Evolutionary conservation across 2,888 invertebrate species (phyloP), one percentile per base, ranked within the genome.

Genomic region (Incurvaria masculella): DNA sequence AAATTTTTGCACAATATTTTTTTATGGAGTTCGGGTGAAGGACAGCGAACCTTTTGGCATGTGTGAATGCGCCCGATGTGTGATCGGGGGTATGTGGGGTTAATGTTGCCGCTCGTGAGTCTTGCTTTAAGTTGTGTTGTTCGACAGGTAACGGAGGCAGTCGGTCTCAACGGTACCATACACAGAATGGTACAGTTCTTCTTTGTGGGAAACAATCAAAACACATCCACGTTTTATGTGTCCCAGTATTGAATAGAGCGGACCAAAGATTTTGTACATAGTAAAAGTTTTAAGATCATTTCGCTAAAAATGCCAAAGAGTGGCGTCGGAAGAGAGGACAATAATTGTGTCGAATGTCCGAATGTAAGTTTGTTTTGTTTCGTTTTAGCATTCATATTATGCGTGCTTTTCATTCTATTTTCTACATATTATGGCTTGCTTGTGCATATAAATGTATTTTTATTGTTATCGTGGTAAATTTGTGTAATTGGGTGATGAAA

Each of bases 171-270:
- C 80, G 80, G 81, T 71, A 81, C 80, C 72, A 79, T 81, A 66
- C 79, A 81, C 76, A 78, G 81, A 74, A 75, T 82, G 79, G 81
- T 81, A 67, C 81, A 82, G 62, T 82, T 81, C 79, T 82, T 82
- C 81, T 81, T 82, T 64, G 75, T 81, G 67, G 81, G 81, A 73
- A 79, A 80, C 62, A 70, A 81, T 65, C 79, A 81, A 70, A 81
- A 81, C 76, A 79, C 79, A 54, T 81, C 82, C 65, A 82, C 82
- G 69, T 82, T 82, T 81, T 82, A 82, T 73, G 82, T 82, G 66
- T 81, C 81, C 65, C 79, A 81, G 67, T 81, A 79, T 69, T 81
- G 75, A 79, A 14, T 33, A 14, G 8, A 33, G 14, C 3, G 11
- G 33, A 33, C 3, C 4, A 33, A 33, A 14, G 11, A 11, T 14